A percentile compares a stretch with the other conserved stretches of the same genome.
These are phyloP conservation scores for Ranitomeya imitator DNA, from an alignment of 2,113 vertebrate genomes.

Conservation along the genomic window DNA sequence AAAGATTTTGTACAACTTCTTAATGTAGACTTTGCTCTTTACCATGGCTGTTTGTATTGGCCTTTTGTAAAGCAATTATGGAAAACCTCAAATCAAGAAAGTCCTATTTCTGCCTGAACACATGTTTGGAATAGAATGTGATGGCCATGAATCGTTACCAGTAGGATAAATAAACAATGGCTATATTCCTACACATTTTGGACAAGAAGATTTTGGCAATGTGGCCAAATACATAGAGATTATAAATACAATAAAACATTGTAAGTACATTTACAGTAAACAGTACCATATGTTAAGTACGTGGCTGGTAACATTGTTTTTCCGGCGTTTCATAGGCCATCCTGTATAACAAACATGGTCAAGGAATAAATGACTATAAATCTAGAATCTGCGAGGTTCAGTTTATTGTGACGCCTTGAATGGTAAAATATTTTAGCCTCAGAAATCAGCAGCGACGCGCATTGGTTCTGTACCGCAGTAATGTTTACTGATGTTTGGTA, in stretches of 20 bases:
- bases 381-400: background rate
- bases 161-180: slow-evolving; percentile 13
- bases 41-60: slow-evolving; percentile 3
- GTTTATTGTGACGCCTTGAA: background rate
- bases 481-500: background rate
- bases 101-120: slow-evolving; percentile 44
- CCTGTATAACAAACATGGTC: slow-evolving; percentile 1
- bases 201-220: background rate
- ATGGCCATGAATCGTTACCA: slow-evolving; percentile 28
- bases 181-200: slow-evolving; percentile 8
- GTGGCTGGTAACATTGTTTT: background rate
- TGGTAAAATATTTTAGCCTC: background rate
- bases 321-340: background rate
- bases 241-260: slow-evolving; percentile 28
- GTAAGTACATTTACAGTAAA: slow-evolving; percentile 18
- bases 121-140: slow-evolving; percentile 12
- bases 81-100: slow-evolving; percentile 39
- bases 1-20: background rate
- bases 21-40: background rate
- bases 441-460: background rate
- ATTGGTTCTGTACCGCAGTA: background rate
- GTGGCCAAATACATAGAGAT: slow-evolving; percentile 19
- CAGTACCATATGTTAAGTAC: slow-evolving; percentile 23
- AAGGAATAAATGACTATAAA: background rate
- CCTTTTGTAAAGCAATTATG: slow-evolving; percentile 7